Evolutionary conservation across 92 coral and sea anemone genomes (phyloP), one percentile per base, ranked within the genome.

Genomic region (Montipora capitata): DNA sequence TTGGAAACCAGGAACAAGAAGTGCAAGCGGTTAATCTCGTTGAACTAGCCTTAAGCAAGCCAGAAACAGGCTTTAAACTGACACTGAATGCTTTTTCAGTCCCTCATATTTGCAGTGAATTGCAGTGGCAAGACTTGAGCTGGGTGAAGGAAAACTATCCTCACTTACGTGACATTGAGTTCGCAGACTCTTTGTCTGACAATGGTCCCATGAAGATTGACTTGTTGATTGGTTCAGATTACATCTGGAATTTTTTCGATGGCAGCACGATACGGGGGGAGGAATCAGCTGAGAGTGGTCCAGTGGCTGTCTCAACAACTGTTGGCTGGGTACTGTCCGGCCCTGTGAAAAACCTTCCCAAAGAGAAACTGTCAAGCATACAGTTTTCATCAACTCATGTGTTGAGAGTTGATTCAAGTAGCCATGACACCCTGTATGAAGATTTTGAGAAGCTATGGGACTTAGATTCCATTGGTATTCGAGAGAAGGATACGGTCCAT

Each of bases 241-340:
- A 35, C 88, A 44, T 61, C 18, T 82, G 88, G 92, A 76, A 68
- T 10, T 43, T 86, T 20, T 81, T 87, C 35, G 76, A 78, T 64
- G 86, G 82, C 15, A 52, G 58, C 16, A 73, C 54, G 15, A 82
- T n/a, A 68, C 64, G 70, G 45, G 68, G 83, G 64, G 79, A 62
- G 74, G 76, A 74, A 27, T 58, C 67, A 40, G 40, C 6, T 45
- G 12, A 48, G 2, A 1, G 61, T 7, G 78, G 80, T 12, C 92
- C 87, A 4, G 90, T 82, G 13, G 96, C 91, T 11, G 57, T 86
- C 58, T 54, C 67, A 41, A 86, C 94, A 4, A 80, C 59, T 67
- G 59, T 81, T 2, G 90, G 89, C 17, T 85, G 86, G 87, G 96
- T 93, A 59, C 48, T 88, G 40, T 78, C 90, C 7, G 91, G 95